Conservation (phyloP, 2,888 invertebrate species). For the Lithophane socia region DNA sequence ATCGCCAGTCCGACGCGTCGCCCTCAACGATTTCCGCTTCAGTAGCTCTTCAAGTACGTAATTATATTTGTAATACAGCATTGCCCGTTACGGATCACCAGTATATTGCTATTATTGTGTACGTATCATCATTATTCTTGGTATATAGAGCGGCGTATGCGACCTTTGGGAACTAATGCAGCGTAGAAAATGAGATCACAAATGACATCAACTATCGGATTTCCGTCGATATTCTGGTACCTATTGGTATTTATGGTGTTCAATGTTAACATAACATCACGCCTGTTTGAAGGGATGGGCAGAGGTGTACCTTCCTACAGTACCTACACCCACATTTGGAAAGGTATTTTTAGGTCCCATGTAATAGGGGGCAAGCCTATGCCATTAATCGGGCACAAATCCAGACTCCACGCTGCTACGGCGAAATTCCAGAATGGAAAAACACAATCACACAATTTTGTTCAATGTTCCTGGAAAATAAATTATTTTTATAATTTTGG, state of each 20-base stretch:
- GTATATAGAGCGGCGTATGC: constrained; percentile 14
- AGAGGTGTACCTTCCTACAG: background rate
- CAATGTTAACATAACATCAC: constrained; percentile 1
- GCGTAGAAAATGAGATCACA: constrained; percentile 62
- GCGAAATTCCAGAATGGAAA: background rate
- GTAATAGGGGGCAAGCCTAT: too few species aligned
- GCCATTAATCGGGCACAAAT: background rate
- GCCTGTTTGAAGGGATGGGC: too few species aligned
- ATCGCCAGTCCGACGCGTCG: background rate
- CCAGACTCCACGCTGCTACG: background rate
- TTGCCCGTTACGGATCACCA: constrained; percentile 35
- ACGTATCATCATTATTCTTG: constrained; percentile 40
- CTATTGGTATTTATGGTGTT: background rate
- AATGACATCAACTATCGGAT: constrained; percentile 54
- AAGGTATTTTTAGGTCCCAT: background rate
- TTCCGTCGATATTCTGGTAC: constrained; percentile 1
- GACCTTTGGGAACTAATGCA: constrained; percentile 57
- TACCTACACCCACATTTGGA: background rate
- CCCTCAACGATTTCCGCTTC: constrained; percentile 18
- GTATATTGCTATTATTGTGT: constrained; percentile 24
- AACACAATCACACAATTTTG: background rate
- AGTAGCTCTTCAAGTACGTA: constrained; percentile 29
- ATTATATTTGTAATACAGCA: constrained; percentile 4
- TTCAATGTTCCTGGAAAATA: too few species aligned
- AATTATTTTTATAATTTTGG: background rate